A percentile compares a stretch with the other conserved stretches of the same genome.
phyloP scores from a whole-genome alignment of 2,888 invertebrate species.

The Brachypalpus laphriformis region DNA sequence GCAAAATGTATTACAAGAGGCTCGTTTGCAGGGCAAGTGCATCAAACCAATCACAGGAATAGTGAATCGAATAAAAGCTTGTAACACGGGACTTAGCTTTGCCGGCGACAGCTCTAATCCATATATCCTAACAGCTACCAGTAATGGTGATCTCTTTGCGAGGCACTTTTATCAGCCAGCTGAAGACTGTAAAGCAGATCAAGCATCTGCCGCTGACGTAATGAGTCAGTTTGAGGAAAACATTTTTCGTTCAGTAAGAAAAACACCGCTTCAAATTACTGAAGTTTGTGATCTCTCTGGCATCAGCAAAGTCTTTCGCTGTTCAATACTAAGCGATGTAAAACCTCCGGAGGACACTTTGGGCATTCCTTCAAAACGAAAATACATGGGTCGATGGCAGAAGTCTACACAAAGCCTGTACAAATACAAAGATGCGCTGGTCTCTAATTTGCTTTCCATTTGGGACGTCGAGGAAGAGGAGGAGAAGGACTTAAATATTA shows the following conservation, averaged over 20 bases:
- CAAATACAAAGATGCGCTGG: conserved; percentile 77
- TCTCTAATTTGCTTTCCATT: conserved; percentile 75
- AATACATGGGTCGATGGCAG: conserved; percentile 76
- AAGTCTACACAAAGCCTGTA: conserved; percentile 75
- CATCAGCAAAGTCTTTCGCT: conserved; percentile 76
- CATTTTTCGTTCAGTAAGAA: conserved; percentile 64
- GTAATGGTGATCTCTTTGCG: conserved; percentile 79
- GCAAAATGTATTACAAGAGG: conserved; percentile 75
- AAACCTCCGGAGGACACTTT: conserved; percentile 32
- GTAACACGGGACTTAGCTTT: conserved; percentile 78
- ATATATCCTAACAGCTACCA: conserved; percentile 77
- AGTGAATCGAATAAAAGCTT: conserved; percentile 76
- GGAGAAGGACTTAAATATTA: conserved; percentile 42
- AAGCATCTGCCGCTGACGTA: conserved; percentile 73
- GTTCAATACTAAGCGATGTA: conserved; percentile 63
- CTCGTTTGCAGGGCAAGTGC: conserved; percentile 75
- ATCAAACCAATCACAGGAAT: conserved; percentile 77
- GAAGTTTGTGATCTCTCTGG: conserved; percentile 73
- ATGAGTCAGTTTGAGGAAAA: conserved; percentile 75
- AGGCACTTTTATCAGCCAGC: conserved; percentile 7
- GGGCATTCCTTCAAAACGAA: neutral
- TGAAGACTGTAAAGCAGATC: conserved; percentile 71
- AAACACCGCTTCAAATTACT: conserved; percentile 75
- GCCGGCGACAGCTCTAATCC: conserved; percentile 74
- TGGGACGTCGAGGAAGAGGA: conserved; percentile 77